A percentile compares a stretch with the other conserved stretches of the same genome.
phyloP scores from a whole-genome alignment of 1,140 invertebrate genomes.

The Hypsibius dujardini region DNA sequence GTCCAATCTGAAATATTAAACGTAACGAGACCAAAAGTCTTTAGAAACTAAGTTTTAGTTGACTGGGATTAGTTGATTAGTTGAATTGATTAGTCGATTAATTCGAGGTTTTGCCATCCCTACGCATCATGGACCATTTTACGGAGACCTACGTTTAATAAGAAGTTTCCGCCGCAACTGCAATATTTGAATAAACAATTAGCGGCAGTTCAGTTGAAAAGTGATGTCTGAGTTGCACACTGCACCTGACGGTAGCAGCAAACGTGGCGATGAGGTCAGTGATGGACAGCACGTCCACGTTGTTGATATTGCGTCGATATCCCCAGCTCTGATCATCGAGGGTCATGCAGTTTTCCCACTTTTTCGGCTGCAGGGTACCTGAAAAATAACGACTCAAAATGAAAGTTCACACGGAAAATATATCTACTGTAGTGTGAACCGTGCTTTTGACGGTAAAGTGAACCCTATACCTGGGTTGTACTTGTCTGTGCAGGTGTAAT shows the following conservation, averaged over 20 bases:
- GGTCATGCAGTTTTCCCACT: conserved; percentile 59
- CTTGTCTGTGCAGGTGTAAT: conserved; percentile 57
- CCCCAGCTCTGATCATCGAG: conserved; percentile 10
- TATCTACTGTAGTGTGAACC: too few relatives aligned
- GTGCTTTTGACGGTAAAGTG: neutral
- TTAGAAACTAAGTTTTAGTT: too few relatives aligned
- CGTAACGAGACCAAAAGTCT: neutral
- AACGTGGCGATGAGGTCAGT: conserved; percentile 36
- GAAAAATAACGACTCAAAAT: conserved; percentile 22
- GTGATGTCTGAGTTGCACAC: neutral
- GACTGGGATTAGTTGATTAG: too few relatives aligned
- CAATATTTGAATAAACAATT: neutral
- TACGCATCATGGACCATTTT: conserved; percentile 30
- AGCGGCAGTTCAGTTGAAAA: neutral
- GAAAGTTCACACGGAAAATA: neutral
- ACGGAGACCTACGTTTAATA: conserved; percentile 24
- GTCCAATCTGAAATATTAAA: conserved; percentile 26
- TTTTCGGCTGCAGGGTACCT: conserved; percentile 51
- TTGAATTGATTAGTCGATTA: too few relatives aligned
- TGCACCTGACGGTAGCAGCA: conserved; percentile 26
- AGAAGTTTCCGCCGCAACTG: conserved; percentile 33
- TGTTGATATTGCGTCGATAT: conserved; percentile 16
- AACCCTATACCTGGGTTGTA: conserved; percentile 50
- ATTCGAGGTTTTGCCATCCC: too few relatives aligned
- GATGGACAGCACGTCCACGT: conserved; percentile 31